Conservation (phyloP, 2,888 invertebrate species). For the Suillia variegata region DNA sequence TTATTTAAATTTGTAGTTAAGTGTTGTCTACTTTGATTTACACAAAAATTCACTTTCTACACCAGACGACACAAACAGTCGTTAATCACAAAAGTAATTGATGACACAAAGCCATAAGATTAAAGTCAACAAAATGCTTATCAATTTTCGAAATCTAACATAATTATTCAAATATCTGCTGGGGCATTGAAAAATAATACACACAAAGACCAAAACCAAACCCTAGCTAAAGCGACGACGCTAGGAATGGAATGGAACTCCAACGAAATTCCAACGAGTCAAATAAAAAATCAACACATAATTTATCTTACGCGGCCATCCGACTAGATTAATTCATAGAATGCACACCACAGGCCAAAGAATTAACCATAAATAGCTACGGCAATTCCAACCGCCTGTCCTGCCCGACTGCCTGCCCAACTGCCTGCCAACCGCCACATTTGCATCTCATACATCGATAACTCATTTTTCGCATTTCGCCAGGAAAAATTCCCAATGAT, state of each 20-base stretch:
- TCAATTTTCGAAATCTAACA: background rate
- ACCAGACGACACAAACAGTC: background rate
- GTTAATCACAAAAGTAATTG: background rate
- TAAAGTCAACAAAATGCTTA: slow-evolving; percentile 1
- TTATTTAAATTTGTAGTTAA: too few relatives aligned
- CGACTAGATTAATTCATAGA: slow-evolving; percentile 2
- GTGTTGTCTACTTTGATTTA: too few relatives aligned
- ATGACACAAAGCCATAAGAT: background rate
- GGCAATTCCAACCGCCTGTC: too few relatives aligned
- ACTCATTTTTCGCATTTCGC: background rate
- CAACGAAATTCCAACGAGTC: background rate
- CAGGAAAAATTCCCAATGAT: background rate
- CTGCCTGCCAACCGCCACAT: too few relatives aligned
- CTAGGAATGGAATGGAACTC: background rate
- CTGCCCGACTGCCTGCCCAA: too few relatives aligned
- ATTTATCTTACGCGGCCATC: background rate
- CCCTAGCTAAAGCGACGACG: too few relatives aligned
- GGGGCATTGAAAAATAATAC: background rate
- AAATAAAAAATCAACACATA: slow-evolving; percentile 4
- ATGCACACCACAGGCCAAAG: too few relatives aligned
- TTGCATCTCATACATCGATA: background rate
- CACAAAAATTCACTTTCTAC: background rate
- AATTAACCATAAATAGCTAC: too few relatives aligned
- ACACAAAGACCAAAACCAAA: background rate
- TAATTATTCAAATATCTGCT: background rate